Conservation (phyloP, 2,888 invertebrate species). For the Pycnomerus fuliginosus region DNA sequence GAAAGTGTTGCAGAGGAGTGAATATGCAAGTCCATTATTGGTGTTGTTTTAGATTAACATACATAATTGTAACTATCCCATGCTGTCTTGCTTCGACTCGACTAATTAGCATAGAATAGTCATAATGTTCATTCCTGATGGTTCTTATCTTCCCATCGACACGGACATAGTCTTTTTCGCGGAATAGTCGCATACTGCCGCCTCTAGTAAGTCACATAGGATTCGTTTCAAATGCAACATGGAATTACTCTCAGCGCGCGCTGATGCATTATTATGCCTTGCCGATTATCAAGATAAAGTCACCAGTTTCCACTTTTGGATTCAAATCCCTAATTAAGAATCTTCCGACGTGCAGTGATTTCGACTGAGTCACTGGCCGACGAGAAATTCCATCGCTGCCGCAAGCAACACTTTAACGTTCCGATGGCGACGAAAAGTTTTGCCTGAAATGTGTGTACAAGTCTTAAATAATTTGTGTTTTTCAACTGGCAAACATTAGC, state of each 20-base stretch:
- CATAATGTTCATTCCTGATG: conserved; percentile 41
- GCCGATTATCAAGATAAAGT: conserved; percentile 11
- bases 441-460: no score
- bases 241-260: conserved; percentile 21
- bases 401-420: no score
- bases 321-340: conserved; percentile 7
- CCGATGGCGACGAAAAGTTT: no score
- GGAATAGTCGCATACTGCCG: conserved; percentile 19
- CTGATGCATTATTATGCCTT: conserved; percentile 21
- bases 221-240: conserved; percentile 26
- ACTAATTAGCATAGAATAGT: conserved; percentile 42
- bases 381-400: no score
- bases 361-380: no score
- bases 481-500: no score
- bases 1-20: conserved; percentile 30
- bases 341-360: no score
- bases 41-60: conserved; percentile 39
- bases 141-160: conserved; percentile 32
- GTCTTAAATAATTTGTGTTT: no score
- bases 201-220: conserved; percentile 23
- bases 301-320: conserved; percentile 3
- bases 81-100: conserved; percentile 32
- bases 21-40: conserved; percentile 38
- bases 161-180: conserved; percentile 20
- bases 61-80: conserved; percentile 43